Conservation (phyloP, 2,797 vertebrate species). For the Tympanoctomys barrerae region DNA sequence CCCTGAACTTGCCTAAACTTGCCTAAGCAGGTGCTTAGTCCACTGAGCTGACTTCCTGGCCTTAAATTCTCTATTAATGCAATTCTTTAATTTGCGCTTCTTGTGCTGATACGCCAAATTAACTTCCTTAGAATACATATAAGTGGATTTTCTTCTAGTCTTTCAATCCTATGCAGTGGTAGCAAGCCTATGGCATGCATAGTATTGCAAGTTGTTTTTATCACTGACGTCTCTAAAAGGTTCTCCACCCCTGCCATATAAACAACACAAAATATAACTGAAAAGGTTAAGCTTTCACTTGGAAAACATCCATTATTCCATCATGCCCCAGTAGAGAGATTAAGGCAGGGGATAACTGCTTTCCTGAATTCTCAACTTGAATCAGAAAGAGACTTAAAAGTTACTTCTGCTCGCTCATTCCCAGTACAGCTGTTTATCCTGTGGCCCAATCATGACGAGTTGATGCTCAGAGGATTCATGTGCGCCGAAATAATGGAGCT, state of each 20-base stretch:
- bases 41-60: too few relatives aligned
- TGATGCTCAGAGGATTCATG: constrained; percentile 45
- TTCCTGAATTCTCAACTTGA: constrained; percentile 22
- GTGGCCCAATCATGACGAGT: constrained; percentile 21
- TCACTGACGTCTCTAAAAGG: not conserved
- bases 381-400: not conserved
- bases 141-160: not conserved
- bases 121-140: not conserved
- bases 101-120: not conserved
- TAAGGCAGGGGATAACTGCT: not conserved
- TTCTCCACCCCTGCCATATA: not conserved
- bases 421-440: not conserved
- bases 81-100: not conserved
- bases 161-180: not conserved
- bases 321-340: not conserved
- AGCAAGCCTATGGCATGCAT: not conserved
- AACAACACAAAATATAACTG: constrained; percentile 21
- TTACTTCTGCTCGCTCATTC: constrained; percentile 62
- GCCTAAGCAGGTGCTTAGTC: too few relatives aligned
- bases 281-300: not conserved
- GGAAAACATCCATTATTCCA: not conserved
- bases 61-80: not conserved
- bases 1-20: too few relatives aligned
- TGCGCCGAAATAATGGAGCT: constrained; percentile 40
- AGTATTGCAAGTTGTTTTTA: not conserved